Evolutionary conservation across 2,888 invertebrate species (phyloP).

Genomic region (Luperina nickerlii): DNA sequence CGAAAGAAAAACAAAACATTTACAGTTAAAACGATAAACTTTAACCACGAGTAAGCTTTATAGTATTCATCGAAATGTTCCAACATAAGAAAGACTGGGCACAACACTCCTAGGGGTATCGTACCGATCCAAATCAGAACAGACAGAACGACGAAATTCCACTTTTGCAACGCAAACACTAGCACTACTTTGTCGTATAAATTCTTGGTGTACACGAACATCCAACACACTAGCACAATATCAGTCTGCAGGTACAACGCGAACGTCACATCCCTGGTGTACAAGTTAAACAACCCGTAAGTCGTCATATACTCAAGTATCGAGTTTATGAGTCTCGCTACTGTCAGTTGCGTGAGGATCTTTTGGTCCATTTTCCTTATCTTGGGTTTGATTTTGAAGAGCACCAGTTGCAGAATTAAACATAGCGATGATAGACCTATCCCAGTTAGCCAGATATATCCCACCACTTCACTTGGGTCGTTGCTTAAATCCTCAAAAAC

Average conservation of each 20-base stretch:
- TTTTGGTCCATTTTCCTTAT: slow-evolving; percentile 79
- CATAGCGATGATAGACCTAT: slow-evolving; percentile 72
- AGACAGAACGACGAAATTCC: slow-evolving; percentile 67
- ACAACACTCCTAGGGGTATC: slow-evolving; percentile 71
- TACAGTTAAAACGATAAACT: slow-evolving; percentile 74
- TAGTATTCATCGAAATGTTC: slow-evolving; percentile 60
- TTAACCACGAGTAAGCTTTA: slow-evolving; percentile 69
- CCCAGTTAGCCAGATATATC: slow-evolving; percentile 73
- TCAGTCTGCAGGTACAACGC: slow-evolving; percentile 77
- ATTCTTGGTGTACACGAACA: slow-evolving; percentile 82
- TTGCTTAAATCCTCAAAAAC: not conserved
- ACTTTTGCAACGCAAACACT: slow-evolving; percentile 72
- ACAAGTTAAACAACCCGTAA: slow-evolving; percentile 1
- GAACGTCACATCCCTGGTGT: slow-evolving; percentile 60
- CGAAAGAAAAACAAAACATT: slow-evolving; percentile 76
- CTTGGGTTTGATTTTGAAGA: slow-evolving; percentile 71
- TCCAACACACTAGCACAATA: slow-evolving; percentile 76
- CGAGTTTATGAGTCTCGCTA: slow-evolving; percentile 75
- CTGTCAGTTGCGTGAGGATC: slow-evolving; percentile 76
- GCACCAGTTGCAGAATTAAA: slow-evolving; percentile 70
- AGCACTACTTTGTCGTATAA: slow-evolving; percentile 80
- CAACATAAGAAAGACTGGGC: slow-evolving; percentile 49
- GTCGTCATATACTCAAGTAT: slow-evolving; percentile 71
- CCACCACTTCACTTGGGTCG: not conserved
- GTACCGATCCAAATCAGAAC: slow-evolving; percentile 72